Conservation (phyloP, 1,140 invertebrate genomes). For the Psix sp. region DNA sequence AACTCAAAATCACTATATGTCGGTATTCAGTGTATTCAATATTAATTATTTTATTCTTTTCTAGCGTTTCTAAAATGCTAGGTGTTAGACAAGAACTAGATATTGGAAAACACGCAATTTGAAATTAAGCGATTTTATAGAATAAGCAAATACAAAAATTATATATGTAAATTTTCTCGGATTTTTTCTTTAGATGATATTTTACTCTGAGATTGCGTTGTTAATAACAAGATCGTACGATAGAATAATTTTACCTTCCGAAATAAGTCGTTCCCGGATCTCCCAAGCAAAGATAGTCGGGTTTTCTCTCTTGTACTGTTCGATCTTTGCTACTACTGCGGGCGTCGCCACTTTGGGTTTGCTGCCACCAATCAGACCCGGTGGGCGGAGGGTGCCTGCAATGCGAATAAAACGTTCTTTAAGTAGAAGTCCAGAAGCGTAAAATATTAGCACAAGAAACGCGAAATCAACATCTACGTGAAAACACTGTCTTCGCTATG, state of each 20-base stretch:
- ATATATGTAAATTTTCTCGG: neutral
- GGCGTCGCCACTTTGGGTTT: slow-evolving; percentile 99
- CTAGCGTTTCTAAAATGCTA: no score
- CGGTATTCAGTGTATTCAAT: slow-evolving; percentile 8
- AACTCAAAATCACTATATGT: slow-evolving; percentile 31
- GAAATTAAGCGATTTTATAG: no score
- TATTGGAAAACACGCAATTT: no score
- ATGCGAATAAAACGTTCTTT: slow-evolving; percentile 67
- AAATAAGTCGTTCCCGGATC: slow-evolving; percentile 94
- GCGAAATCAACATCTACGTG: slow-evolving; percentile 51
- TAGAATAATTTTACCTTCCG: slow-evolving; percentile 87
- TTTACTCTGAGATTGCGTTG: no score
- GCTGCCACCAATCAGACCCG: slow-evolving; percentile 97
- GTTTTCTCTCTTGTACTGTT: slow-evolving; percentile 97
- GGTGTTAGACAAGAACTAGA: no score
- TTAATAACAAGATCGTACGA: slow-evolving; percentile 28
- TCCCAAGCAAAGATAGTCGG: slow-evolving; percentile 99
- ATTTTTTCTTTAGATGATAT: neutral
- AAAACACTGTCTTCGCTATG: slow-evolving; percentile 22
- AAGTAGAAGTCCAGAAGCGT: slow-evolving; percentile 58
- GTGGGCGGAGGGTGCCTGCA: slow-evolving; percentile 93
- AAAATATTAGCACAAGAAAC: slow-evolving; percentile 57
- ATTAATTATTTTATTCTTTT: slow-evolving; percentile 29
- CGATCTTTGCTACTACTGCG: slow-evolving; percentile 95
- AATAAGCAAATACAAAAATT: no score